These are phyloP conservation scores for Aphrocallistes beatrix DNA, from an alignment of 37 sponge, comb jelly and placozoan genomes.

Conservation along the genomic window DNA sequence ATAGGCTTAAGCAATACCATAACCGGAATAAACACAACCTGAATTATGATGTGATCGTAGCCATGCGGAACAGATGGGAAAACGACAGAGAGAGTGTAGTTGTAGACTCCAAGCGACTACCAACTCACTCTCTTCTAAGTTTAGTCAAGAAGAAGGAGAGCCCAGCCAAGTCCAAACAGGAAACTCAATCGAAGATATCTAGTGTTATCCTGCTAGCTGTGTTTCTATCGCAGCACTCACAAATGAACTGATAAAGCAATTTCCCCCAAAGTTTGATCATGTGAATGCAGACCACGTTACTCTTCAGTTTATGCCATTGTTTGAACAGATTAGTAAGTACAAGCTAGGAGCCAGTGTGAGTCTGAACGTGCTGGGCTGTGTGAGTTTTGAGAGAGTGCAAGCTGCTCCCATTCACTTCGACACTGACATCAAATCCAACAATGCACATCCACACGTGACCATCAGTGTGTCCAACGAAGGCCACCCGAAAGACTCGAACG, in stretches of 20 bases:
- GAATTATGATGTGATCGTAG: neutral
- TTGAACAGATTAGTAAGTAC: neutral
- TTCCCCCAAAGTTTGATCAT: conserved; percentile 29
- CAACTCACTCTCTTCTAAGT: neutral
- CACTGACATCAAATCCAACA: conserved; percentile 20
- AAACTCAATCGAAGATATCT: neutral
- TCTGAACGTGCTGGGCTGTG: conserved; percentile 36
- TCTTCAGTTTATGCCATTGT: conserved; percentile 39
- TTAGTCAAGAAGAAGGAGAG: neutral
- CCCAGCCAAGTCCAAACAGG: neutral
- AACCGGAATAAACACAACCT: conserved; percentile 49
- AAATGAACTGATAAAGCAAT: conserved; percentile 33
- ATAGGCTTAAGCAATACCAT: conserved; percentile 27
- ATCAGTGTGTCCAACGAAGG: conserved; percentile 35
- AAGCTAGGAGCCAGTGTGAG: conserved; percentile 35
- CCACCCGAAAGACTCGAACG: conserved; percentile 43
- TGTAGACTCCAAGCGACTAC: conserved; percentile 31
- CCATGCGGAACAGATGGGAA: conserved; percentile 48
- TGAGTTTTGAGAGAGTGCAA: conserved; percentile 38
- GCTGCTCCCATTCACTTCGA: conserved; percentile 37
- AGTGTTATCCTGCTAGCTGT: conserved; percentile 11
- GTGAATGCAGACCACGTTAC: conserved; percentile 55
- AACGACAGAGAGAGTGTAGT: conserved; percentile 33
- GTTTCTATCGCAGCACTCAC: conserved; percentile 40
- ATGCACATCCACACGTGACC: conserved; percentile 64